Evolutionary conservation across 2,888 invertebrate genomes (phyloP), one percentile per base, ranked within the genome.

Genomic region (Lithophane semibrunnea): DNA sequence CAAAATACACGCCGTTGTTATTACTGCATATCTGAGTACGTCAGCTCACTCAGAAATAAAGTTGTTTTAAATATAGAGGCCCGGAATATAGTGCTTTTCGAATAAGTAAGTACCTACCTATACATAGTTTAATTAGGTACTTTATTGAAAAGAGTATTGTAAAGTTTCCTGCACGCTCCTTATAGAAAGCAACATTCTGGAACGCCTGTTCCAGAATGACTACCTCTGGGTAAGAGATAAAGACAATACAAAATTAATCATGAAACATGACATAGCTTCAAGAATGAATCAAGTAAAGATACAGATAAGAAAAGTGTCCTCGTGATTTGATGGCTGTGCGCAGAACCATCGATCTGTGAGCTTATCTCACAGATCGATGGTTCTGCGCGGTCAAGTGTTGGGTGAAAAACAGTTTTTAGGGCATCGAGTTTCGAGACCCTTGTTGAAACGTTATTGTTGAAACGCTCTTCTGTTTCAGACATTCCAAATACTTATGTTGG

Each of bases 331-430:
- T 56, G 42, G 47, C 37, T 64, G 9, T 49, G 42, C 49, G 61
- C 64, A 29, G 16, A 78, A 44, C 37, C 18, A 61, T 61, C 66
- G 79, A 79, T 44, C 66, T 29, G 44, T 37, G 29, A 67, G 67
- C 44, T 7, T n/a, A n/a, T n/a, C n/a, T n/a, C n/a, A n/a, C n/a
- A n/a, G n/a, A n/a, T n/a, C n/a, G n/a, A n/a, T n/a, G n/a, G n/a
- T n/a, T n/a, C n/a, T 52, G 42, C 1, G 63, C 80, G 73, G 66
- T 73, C 61, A 63, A 73, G 66, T 61, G 66, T 8, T 42, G 21
- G 24, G 21, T 47, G 47, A 56, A 49, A 52, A 42, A 21, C 12
- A 18, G n/a, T 56, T 67, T 79, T 73, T 66, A 79, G 42, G 61
- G 29, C 49, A 75, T 2, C 24, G 18, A 52, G 8, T 24, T 68